These are phyloP conservation scores for Fissipunctia ypsillon DNA, from an alignment of 2,888 invertebrate genomes.

Conservation along the genomic window DNA sequence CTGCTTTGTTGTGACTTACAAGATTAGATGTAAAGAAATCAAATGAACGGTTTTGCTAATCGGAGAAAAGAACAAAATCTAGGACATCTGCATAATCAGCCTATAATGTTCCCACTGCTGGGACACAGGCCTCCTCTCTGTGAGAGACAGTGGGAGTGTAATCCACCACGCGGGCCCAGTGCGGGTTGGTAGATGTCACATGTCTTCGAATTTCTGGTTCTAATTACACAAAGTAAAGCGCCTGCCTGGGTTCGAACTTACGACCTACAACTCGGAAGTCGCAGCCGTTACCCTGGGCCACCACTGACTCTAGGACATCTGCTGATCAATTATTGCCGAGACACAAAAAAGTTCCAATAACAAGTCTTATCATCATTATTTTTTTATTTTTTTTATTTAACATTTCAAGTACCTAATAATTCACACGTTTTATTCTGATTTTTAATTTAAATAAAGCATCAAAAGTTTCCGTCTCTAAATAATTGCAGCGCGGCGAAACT, in stretches of 20 bases:
- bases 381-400: conserved; percentile 22
- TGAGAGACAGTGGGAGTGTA: no score
- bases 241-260: no score
- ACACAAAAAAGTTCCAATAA: background rate
- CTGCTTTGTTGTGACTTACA: background rate
- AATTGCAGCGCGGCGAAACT: conserved; percentile 62
- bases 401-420: conserved; percentile 4
- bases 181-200: no score
- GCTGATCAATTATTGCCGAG: background rate
- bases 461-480: conserved; percentile 60
- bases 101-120: no score
- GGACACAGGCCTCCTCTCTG: no score
- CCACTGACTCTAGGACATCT: no score
- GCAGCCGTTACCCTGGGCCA: no score
- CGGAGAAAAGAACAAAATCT: background rate
- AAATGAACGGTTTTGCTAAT: background rate
- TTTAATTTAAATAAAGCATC: conserved; percentile 40
- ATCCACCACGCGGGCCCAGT: no score
- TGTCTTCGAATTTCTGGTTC: no score
- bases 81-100: no score
- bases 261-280: no score
- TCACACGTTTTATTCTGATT: conserved; percentile 19
- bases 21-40: background rate
- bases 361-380: background rate
- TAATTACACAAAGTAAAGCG: no score